Conservation (phyloP, 2,797 vertebrate genomes). For the Sebastes alutus region DNA sequence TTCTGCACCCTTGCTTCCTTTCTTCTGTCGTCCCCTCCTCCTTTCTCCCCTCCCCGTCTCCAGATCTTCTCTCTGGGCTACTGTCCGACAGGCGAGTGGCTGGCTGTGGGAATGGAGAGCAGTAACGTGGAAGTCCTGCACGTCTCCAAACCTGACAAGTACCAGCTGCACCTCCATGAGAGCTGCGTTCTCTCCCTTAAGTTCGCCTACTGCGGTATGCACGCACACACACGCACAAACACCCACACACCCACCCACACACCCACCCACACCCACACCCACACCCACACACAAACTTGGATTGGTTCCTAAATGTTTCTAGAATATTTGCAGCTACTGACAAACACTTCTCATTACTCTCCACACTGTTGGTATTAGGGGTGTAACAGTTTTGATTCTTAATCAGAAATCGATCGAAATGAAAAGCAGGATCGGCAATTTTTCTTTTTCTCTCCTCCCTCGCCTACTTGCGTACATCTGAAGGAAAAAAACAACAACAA, state of each 20-base stretch:
- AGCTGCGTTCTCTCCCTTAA: constrained; percentile 84
- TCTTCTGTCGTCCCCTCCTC: neutral
- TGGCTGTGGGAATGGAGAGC: constrained; percentile 83
- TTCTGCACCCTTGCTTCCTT: neutral
- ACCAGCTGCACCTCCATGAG: constrained; percentile 85
- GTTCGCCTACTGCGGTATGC: constrained; percentile 79
- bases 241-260: neutral
- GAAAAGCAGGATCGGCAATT: too few relatives aligned
- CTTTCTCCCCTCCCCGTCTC: neutral
- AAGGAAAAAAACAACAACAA: too few relatives aligned
- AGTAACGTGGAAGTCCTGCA: constrained; percentile 82
- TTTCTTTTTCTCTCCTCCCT: too few relatives aligned
- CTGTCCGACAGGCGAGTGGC: constrained; percentile 77
- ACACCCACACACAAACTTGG: neutral
- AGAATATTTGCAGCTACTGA: neutral
- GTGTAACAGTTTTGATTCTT: too few relatives aligned
- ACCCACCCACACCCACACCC: too few relatives aligned
- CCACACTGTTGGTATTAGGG: neutral
- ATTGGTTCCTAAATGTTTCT: neutral
- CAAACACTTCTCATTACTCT: neutral
- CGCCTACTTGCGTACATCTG: too few relatives aligned
- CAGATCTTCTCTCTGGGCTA: constrained; percentile 82
- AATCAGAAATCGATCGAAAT: too few relatives aligned
- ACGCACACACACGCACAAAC: neutral
- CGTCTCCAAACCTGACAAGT: constrained; percentile 83